phyloP scores from a whole-genome alignment of 2,113 vertebrate genomes.

The Empidonax alnorum region DNA sequence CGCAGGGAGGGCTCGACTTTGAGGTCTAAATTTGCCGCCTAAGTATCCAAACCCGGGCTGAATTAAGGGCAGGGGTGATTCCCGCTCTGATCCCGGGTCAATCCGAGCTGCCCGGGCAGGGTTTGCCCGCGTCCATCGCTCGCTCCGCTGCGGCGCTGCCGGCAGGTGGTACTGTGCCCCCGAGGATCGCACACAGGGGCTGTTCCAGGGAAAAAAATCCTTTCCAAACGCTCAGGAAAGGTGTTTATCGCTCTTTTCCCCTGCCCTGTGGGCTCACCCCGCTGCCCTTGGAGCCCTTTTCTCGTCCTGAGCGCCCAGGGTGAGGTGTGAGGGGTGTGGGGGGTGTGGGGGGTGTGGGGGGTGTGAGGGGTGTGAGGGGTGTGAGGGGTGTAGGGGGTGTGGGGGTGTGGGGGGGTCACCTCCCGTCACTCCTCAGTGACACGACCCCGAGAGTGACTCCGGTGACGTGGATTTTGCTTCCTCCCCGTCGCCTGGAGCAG shows the following conservation, averaged over 20 bases:
- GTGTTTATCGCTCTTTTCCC: rapidly evolving
- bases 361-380: no score
- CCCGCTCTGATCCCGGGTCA: rapidly evolving
- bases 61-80: rapidly evolving
- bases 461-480: not conserved
- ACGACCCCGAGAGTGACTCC: rapidly evolving
- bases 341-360: no score
- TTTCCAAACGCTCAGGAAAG: rapidly evolving
- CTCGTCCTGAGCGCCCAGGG: not conserved
- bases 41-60: rapidly evolving
- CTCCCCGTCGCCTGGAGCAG: not conserved
- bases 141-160: not conserved
- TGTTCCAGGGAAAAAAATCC: not conserved
- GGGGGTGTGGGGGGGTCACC: no score
- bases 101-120: not conserved
- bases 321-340: rapidly evolving
- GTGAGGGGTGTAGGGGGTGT: no score
- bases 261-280: no score
- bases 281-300: rapidly evolving
- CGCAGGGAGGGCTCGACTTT: not conserved
- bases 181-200: not conserved
- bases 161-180: slow-evolving; percentile 56
- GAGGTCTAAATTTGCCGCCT: not conserved
- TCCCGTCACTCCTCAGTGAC: rapidly evolving
- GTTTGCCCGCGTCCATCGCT: not conserved